A percentile compares a stretch with the other conserved stretches of the same genome.
Conservation (phyloP, 2,797 vertebrate genomes). For the Acanthiza pusilla region DNA sequence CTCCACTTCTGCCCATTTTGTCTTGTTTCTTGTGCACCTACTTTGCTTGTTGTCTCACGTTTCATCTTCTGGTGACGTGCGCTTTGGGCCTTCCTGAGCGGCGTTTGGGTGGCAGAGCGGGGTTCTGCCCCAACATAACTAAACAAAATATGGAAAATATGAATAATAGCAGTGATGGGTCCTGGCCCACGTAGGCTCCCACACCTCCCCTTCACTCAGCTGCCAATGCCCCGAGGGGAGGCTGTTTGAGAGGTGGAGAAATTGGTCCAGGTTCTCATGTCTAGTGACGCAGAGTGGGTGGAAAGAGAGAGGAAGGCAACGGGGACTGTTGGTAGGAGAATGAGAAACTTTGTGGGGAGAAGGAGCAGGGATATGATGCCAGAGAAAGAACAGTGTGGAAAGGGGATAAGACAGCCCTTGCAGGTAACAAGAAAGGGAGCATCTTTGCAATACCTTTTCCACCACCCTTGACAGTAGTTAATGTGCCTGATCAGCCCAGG, state of each 20-base stretch:
- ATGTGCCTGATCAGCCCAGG: neutral
- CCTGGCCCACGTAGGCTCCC: neutral
- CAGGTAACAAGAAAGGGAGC: neutral
- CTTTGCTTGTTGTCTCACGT: constrained; percentile 1
- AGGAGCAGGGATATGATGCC: neutral
- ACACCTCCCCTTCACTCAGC: neutral
- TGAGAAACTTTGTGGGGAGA: neutral
- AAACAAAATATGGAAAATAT: constrained; percentile 18
- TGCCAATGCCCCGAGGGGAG: neutral
- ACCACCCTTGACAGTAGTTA: neutral
- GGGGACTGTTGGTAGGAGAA: neutral
- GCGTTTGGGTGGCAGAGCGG: neutral
- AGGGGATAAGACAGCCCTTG: neutral
- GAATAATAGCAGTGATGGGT: neutral
- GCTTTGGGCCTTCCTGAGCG: neutral
- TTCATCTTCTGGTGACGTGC: neutral
- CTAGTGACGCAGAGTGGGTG: neutral
- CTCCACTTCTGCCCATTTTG: neutral
- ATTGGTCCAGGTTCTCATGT: neutral
- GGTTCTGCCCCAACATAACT: constrained; percentile 19
- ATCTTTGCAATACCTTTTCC: neutral
- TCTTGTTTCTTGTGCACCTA: neutral
- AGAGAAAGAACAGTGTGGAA: neutral
- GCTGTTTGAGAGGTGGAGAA: neutral
- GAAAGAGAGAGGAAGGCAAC: neutral